A percentile compares a stretch with the other conserved stretches of the same genome.
phyloP scores from a whole-genome alignment of 64 coral and sea anemone genomes.

The Pocillopora damicornis region DNA sequence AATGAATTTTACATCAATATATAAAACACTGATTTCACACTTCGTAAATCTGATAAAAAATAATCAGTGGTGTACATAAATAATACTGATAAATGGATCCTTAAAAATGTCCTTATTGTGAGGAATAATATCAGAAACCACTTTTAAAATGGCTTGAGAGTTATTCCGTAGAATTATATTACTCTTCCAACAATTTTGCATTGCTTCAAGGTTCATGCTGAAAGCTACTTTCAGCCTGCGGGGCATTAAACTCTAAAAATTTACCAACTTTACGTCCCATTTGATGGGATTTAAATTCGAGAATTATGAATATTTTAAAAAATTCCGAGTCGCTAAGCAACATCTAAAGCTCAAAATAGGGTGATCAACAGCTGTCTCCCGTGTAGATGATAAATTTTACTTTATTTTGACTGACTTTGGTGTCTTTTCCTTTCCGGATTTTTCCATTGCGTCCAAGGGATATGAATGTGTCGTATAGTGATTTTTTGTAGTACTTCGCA shows the following conservation, averaged over 20 bases:
- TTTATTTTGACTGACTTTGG: slow-evolving; percentile 11
- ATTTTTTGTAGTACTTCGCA: slow-evolving; percentile 20
- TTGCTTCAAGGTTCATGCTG: too few species aligned
- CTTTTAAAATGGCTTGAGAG: not conserved
- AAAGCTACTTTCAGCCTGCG: too few species aligned
- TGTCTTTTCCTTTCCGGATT: slow-evolving; percentile 6
- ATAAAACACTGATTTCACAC: too few species aligned
- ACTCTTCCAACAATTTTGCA: too few species aligned
- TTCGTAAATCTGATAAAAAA: not conserved
- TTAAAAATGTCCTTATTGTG: slow-evolving; percentile 1
- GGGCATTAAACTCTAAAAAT: too few species aligned
- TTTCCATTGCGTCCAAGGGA: slow-evolving; percentile 33
- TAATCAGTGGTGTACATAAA: not conserved
- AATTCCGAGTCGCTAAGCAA: not conserved
- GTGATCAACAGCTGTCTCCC: not conserved
- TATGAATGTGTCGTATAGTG: slow-evolving; percentile 20
- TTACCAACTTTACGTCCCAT: not conserved
- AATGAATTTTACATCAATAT: too few species aligned
- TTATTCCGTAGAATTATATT: not conserved
- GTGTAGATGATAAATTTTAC: slow-evolving; percentile 34
- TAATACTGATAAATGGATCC: not conserved
- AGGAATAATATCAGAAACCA: not conserved
- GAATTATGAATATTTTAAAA: not conserved
- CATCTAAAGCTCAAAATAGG: not conserved
- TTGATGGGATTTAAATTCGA: not conserved